These are phyloP conservation scores for Tipula helvola DNA, from an alignment of 2,888 invertebrate species.

Conservation along the genomic window DNA sequence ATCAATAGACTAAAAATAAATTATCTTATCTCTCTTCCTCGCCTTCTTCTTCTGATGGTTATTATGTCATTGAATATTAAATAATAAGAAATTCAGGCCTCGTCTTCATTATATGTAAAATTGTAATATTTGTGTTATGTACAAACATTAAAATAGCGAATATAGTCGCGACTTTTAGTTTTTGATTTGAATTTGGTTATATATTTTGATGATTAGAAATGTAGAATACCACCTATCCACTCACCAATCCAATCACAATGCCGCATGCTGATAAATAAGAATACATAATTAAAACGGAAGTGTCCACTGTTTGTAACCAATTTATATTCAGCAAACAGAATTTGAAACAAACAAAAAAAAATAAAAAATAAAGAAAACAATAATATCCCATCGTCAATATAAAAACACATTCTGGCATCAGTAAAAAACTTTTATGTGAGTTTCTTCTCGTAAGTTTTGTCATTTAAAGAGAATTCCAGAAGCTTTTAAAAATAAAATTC, in stretches of 20 bases:
- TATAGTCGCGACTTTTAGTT: not conserved
- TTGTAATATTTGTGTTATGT: not conserved
- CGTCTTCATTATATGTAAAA: not conserved
- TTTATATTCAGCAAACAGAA: not conserved
- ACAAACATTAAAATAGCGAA: not conserved
- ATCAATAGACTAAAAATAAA: not conserved
- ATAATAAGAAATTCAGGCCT: not conserved
- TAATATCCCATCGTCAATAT: not conserved
- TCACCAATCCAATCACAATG: not conserved
- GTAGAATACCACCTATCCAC: not conserved
- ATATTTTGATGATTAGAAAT: not conserved
- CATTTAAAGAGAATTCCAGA: not conserved
- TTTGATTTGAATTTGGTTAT: not conserved
- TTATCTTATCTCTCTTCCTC: not conserved
- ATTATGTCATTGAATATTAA: not conserved
- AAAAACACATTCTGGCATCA: not conserved
- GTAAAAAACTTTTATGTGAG: not conserved
- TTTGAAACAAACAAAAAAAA: not conserved
- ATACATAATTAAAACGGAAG: not conserved
- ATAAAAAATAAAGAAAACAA: not conserved
- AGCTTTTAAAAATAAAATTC: not conserved
- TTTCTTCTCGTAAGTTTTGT: not conserved
- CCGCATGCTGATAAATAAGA: not conserved
- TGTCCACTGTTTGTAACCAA: not conserved
- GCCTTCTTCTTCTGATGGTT: too few species aligned